phyloP scores from a whole-genome alignment of 1,140 invertebrate species.

The Probaryconus sp. region DNA sequence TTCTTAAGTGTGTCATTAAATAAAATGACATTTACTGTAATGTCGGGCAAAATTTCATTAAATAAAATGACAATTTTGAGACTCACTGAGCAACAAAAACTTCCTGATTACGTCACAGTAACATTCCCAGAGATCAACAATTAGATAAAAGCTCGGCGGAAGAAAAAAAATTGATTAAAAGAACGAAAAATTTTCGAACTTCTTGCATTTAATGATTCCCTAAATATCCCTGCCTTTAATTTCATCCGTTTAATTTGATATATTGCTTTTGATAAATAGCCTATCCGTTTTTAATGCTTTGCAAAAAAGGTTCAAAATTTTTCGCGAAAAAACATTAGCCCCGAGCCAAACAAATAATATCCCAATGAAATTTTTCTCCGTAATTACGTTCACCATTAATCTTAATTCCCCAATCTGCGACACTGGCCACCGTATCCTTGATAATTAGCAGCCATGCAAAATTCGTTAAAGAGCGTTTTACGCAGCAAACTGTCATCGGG shows the following conservation, averaged over 20 bases:
- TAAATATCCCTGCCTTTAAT: too few relatives aligned
- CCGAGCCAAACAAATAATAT: conserved; percentile 38
- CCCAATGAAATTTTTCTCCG: conserved; percentile 46
- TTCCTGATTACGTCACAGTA: conserved; percentile 25
- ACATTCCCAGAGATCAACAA: conserved; percentile 9
- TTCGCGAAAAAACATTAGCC: conserved; percentile 9
- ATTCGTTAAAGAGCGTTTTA: conserved; percentile 53
- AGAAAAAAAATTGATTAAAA: too few relatives aligned
- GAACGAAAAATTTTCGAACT: too few relatives aligned
- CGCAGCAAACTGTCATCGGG: conserved; percentile 46
- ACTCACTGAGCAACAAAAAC: conserved; percentile 23
- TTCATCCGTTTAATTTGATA: too few relatives aligned
- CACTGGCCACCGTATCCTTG: conserved; percentile 38
- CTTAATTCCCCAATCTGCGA: conserved; percentile 38
- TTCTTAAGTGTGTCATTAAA: conserved; percentile 28
- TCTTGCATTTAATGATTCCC: too few relatives aligned
- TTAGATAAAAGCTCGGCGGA: too few relatives aligned
- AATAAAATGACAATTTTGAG: conserved; percentile 21
- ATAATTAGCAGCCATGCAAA: conserved; percentile 54
- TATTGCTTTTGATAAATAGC: too few relatives aligned
- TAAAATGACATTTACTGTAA: conserved; percentile 38
- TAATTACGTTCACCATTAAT: conserved; percentile 50
- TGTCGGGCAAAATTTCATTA: conserved; percentile 35
- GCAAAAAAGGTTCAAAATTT: too few relatives aligned
- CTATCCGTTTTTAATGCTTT: too few relatives aligned